A percentile compares a stretch with the other conserved stretches of the same genome.
Evolutionary conservation across 2,797 vertebrate species (phyloP).

Genomic region (Chelidonichthys spinosus): DNA sequence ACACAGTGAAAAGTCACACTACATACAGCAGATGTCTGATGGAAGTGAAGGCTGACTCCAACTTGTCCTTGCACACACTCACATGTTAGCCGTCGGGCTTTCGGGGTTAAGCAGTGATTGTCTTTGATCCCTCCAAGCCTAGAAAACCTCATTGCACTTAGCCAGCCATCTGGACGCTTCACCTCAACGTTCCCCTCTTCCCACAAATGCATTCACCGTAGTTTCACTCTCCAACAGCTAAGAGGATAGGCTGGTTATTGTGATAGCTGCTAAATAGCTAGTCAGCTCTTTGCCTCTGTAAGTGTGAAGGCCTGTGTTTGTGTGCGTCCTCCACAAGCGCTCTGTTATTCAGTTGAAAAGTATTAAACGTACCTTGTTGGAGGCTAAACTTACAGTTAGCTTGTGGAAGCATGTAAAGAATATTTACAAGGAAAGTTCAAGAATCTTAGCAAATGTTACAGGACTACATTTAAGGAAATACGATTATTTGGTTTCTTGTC

Average conservation of each 20-base stretch:
- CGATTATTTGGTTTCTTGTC: accelerated
- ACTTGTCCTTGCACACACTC: conserved; percentile 35
- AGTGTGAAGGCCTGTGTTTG: background rate
- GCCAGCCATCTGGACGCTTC: conserved; percentile 68
- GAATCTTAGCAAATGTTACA: background rate
- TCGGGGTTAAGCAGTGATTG: conserved; percentile 70
- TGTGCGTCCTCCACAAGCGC: conserved; percentile 7
- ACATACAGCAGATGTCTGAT: conserved; percentile 48
- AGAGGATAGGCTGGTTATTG: background rate
- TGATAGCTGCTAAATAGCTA: conserved; percentile 26
- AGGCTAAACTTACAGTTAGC: conserved; percentile 12
- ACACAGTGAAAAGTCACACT: conserved; percentile 45
- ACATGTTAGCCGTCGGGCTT: conserved; percentile 41
- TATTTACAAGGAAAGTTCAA: background rate
- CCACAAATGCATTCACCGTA: conserved; percentile 16
- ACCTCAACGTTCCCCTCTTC: conserved; percentile 47
- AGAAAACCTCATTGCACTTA: conserved; percentile 60
- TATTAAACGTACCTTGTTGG: conserved; percentile 5
- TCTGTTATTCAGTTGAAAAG: conserved; percentile 5
- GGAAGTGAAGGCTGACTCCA: conserved; percentile 38
- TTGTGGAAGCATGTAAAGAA: conserved; percentile 2
- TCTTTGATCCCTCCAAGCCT: conserved; percentile 66
- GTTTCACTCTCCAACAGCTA: conserved; percentile 41
- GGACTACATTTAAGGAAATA: background rate
- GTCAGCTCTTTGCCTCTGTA: conserved; percentile 24